These are phyloP conservation scores for Trissoscelio sp. DNA, from an alignment of 2,888 invertebrate species.

Conservation along the genomic window DNA sequence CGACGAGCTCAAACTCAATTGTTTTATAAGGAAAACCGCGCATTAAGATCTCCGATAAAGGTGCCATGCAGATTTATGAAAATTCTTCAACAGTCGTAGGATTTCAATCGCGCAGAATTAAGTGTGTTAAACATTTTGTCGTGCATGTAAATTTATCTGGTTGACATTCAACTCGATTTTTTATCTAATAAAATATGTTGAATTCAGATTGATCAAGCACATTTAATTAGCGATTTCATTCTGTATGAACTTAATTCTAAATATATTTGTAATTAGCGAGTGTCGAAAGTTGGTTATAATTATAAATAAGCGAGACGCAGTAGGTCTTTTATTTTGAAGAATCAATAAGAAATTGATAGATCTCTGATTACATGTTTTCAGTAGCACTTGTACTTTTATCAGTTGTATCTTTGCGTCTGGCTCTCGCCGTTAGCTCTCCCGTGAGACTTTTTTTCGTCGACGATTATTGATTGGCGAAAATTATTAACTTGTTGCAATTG, in stretches of 20 bases:
- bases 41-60: constrained; percentile 47
- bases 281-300: too few species aligned
- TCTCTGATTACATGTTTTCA: constrained; percentile 61
- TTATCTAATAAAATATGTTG: neutral
- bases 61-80: constrained; percentile 48
- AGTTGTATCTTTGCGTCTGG: constrained; percentile 40
- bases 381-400: constrained; percentile 56
- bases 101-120: constrained; percentile 23
- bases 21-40: constrained; percentile 43
- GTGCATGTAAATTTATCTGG: constrained; percentile 7
- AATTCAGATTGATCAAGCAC: neutral
- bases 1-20: constrained; percentile 44
- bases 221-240: neutral
- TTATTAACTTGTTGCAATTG: constrained; percentile 49
- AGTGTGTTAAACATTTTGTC: constrained; percentile 38
- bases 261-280: too few species aligned
- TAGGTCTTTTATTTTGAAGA: constrained; percentile 33
- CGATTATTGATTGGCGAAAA: constrained; percentile 52
- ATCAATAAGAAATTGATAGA: constrained; percentile 42
- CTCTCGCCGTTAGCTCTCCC: constrained; percentile 34
- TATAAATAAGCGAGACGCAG: too few species aligned
- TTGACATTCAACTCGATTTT: neutral
- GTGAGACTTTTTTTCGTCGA: constrained; percentile 18
- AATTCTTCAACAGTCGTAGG: constrained; percentile 34
- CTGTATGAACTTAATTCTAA: neutral